phyloP scores from a whole-genome alignment of 2,113 vertebrate species.

The Nothobranchius kuhntae region DNA sequence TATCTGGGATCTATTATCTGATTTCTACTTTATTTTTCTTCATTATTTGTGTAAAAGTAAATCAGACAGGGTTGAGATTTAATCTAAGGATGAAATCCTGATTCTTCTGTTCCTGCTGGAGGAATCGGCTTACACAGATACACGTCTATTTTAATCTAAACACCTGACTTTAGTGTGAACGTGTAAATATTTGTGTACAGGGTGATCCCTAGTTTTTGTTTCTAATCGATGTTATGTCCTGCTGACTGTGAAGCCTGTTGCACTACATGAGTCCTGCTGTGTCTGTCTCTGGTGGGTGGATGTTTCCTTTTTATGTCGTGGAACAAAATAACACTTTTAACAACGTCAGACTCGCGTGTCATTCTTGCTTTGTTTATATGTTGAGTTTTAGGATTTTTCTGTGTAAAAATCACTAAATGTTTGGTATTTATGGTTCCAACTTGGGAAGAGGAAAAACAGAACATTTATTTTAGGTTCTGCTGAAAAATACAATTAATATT shows the following conservation, averaged over 20 bases:
- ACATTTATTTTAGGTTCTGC: too few species aligned
- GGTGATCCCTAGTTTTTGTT: conserved; percentile 12
- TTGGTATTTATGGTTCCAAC: too few species aligned
- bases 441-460: too few species aligned
- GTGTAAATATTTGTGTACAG: conserved; percentile 49
- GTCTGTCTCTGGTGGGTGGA: conserved; percentile 32
- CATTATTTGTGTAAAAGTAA: too few species aligned
- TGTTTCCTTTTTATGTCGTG: conserved; percentile 38
- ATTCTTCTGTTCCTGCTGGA: too few species aligned
- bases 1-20: neutral
- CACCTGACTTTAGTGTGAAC: too few species aligned
- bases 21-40: neutral
- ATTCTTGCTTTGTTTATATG: neutral
- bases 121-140: too few species aligned
- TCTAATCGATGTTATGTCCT: conserved; percentile 32
- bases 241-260: conserved; percentile 59
- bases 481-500: too few species aligned
- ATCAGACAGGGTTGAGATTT: too few species aligned
- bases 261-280: conserved; percentile 53
- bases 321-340: conserved; percentile 60
- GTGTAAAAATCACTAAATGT: too few species aligned
- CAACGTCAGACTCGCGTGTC: conserved; percentile 12
- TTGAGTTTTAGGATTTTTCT: neutral
- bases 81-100: too few species aligned
- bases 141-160: too few species aligned